Percentiles rank a stretch among this genome's conserved stretches.
Conservation (phyloP, 2,113 vertebrate genomes). For the Trematomus loennbergii region DNA sequence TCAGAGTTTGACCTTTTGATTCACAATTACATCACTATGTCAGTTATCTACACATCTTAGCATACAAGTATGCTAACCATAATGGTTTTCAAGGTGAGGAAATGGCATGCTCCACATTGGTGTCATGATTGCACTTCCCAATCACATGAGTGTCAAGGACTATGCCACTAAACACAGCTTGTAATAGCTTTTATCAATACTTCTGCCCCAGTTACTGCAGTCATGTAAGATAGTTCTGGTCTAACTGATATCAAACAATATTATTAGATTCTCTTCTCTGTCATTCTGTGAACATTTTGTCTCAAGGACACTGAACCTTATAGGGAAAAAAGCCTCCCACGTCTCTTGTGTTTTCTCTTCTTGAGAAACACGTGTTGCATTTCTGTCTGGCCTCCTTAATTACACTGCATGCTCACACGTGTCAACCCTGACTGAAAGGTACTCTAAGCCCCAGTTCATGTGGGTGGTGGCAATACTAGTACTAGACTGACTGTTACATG, state of each 20-base stretch:
- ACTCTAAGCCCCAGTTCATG: constrained; percentile 29
- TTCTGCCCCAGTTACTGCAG: background rate
- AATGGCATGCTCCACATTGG: background rate
- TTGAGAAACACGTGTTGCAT: constrained; percentile 70
- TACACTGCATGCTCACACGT: constrained; percentile 71
- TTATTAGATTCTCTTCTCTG: constrained; percentile 16
- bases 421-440: constrained; percentile 56
- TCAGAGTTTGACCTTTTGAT: background rate
- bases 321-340: constrained; percentile 22
- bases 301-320: constrained; percentile 52
- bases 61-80: constrained; percentile 11
- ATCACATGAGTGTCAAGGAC: background rate
- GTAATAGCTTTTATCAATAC: background rate
- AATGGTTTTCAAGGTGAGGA: background rate
- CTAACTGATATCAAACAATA: background rate
- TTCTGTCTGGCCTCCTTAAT: constrained; percentile 72
- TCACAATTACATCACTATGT: constrained; percentile 41
- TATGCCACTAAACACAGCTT: background rate
- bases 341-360: constrained; percentile 60
- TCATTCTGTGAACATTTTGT: constrained; percentile 38
- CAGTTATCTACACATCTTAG: constrained; percentile 10
- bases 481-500: constrained; percentile 21
- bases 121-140: background rate
- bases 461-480: constrained; percentile 27
- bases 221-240: background rate